Evolutionary conservation across 2,888 invertebrate genomes (phyloP), one percentile per base, ranked within the genome.

Genomic region (Noctuana brunneofusca): DNA sequence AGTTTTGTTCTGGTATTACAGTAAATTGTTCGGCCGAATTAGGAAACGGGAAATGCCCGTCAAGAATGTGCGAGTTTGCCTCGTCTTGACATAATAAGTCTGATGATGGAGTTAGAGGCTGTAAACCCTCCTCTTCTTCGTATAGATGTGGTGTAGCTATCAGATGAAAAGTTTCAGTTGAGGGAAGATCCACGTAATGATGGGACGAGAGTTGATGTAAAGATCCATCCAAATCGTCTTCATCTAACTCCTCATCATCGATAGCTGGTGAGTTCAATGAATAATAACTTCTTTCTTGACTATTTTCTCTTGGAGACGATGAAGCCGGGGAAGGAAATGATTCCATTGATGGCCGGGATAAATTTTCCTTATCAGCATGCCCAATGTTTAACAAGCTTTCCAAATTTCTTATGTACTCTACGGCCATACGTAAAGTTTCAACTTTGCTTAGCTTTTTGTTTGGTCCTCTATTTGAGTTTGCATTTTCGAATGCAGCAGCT

Each of bases 371-470:
- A 63, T 93, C 93, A 38, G 91, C 79, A 68, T 93, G 93, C 2
- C 95, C 95, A 58, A 95, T 93, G 27, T 95, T 94, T 6, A 97
- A 82, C 43, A 97, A 81, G 71, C 93, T 93, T 80, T 97, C 96
- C 57, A 97, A 87, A 67, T 96, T 96, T 67, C 96, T 89, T 68
- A 97, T 97, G 76, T 97, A 97, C 76, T 97, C 97, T 0, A 97
- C 97, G 6, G 97, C 97, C 95, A 97, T 97, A 53, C 96, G 93
- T 46, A 97, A 84, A 0, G 97, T 97, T 86, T 97, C 97, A 2
- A 97, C 97, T 92, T 97, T 97, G 74, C 96, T 96, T 4, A 96
- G 86, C 75, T 97, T 97, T 76, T 96, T 97, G 70, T 93, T 94
- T 0, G 93, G 91, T 22, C 95, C 95, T 68, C 94, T 87, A 16